A percentile compares a stretch with the other conserved stretches of the same genome.
These are phyloP conservation scores for Leptopilina syphax DNA, from an alignment of 2,888 invertebrate genomes.

Conservation along the genomic window DNA sequence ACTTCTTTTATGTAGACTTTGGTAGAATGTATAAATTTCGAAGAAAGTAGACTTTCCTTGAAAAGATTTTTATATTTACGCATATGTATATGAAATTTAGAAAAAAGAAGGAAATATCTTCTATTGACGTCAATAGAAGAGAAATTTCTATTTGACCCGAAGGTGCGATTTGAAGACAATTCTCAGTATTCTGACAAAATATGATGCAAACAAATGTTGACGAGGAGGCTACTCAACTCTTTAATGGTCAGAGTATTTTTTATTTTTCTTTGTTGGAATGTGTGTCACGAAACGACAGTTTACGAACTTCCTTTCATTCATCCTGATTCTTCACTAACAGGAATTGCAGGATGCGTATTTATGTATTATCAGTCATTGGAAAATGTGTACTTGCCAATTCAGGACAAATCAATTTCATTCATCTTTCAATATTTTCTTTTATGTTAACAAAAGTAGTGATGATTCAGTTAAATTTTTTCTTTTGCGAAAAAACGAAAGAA, in stretches of 20 bases:
- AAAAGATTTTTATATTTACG: neutral
- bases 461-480: too few relatives aligned
- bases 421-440: neutral
- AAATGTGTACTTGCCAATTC: neutral
- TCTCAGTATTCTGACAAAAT: constrained; percentile 23
- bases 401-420: constrained; percentile 21
- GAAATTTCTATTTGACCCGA: constrained; percentile 19
- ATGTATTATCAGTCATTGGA: constrained; percentile 12
- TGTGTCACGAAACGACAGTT: constrained; percentile 32
- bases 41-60: neutral
- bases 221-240: neutral
- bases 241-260: neutral
- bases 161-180: constrained; percentile 13
- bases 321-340: constrained; percentile 31
- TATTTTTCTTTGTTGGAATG: constrained; percentile 16
- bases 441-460: too few relatives aligned
- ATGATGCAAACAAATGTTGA: constrained; percentile 11
- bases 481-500: too few relatives aligned
- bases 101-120: neutral
- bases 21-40: neutral
- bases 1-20: neutral
- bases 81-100: neutral
- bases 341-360: constrained; percentile 25
- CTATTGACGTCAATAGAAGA: neutral
- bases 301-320: constrained; percentile 40